A percentile compares a stretch with the other conserved stretches of the same genome.
Evolutionary conservation across 1,140 invertebrate genomes (phyloP).

Genomic region (Pantala flavescens): DNA sequence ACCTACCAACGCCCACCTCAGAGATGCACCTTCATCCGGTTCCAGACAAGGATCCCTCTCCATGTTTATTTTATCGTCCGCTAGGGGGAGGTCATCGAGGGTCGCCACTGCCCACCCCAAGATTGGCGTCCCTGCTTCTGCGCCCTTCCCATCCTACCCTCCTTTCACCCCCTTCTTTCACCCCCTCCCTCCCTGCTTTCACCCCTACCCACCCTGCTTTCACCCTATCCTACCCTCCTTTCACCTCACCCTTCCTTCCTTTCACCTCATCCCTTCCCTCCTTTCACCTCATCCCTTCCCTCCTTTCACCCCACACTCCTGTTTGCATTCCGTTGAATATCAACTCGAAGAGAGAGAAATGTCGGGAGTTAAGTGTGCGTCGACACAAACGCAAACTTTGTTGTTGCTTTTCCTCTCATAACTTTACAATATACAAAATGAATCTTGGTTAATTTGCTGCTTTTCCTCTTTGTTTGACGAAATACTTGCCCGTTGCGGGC

Average conservation of each 20-base stretch:
- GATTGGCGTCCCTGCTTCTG: background rate
- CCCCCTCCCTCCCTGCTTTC: background rate
- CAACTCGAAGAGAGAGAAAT: too few relatives aligned
- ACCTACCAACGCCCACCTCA: too few relatives aligned
- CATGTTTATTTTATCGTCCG: slow-evolving; percentile 9
- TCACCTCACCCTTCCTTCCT: background rate
- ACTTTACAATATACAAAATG: too few relatives aligned
- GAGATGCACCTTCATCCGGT: background rate
- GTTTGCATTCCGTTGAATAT: background rate
- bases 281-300: background rate
- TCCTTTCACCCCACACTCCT: background rate
- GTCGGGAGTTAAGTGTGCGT: too few relatives aligned
- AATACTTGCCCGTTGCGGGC: too few relatives aligned
- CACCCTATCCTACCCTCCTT: background rate
- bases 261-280: background rate
- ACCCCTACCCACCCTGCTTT: background rate
- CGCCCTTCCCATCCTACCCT: background rate
- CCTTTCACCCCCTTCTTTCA: background rate
- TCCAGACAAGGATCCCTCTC: slow-evolving; percentile 1
- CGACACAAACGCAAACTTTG: too few relatives aligned
- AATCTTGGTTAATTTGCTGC: too few relatives aligned
- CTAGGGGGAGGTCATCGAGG: background rate
- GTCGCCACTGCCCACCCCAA: background rate
- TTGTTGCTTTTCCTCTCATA: too few relatives aligned
- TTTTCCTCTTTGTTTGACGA: too few relatives aligned